Evolutionary conservation across 1,140 invertebrate genomes (phyloP), one percentile per base, ranked within the genome.

Genomic region (Teleopsis dalmanni): DNA sequence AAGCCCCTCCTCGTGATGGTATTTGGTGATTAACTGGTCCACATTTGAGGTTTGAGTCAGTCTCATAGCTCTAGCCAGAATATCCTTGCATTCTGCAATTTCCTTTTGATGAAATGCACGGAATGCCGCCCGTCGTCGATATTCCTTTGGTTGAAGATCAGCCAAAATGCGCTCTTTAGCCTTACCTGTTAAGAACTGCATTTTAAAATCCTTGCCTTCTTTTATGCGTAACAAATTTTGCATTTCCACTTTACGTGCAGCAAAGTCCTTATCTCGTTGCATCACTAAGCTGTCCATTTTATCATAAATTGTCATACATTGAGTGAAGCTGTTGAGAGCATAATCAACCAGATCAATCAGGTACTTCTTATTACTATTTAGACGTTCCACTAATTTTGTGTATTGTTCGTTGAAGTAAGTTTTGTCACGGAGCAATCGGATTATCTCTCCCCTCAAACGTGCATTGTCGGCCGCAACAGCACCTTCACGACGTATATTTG

Each of bases 151-250:
- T 21, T 57, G 48, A 5, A 70, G 41, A 51, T 65, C 62, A 4
- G 59, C 62, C 40, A 70, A 47, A n/a, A 50, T 37, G 0, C 66
- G 38, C 0, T 43, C 37, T 21, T 57, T 58, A 22, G 52, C 55
- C 27, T 70, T 70, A 47, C 55, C 58, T n/a, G 58, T 55, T 4
- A 70, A 42, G 43, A 70, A 70, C 3, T 60, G 55, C 2, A 45
- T 37, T 11, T 59, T 64, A 7, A 60, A 58, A 0, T 56, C 54
- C 26, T 69, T 61, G 19, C 64, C 62, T n/a, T 63, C 66, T 26
- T 60, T 57, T 26, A 59, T 63, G 8, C 54, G 47, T 36, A 53
- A 50, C n/a, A 54, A 41, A 8, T 43, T 47, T 14, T 55, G 49
- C 51, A 56, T 55, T 50, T 57, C 56, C 3, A 51, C 34, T 14